Conservation (phyloP, 1,140 invertebrate species). For the Pseudomyrmex concolor region DNA sequence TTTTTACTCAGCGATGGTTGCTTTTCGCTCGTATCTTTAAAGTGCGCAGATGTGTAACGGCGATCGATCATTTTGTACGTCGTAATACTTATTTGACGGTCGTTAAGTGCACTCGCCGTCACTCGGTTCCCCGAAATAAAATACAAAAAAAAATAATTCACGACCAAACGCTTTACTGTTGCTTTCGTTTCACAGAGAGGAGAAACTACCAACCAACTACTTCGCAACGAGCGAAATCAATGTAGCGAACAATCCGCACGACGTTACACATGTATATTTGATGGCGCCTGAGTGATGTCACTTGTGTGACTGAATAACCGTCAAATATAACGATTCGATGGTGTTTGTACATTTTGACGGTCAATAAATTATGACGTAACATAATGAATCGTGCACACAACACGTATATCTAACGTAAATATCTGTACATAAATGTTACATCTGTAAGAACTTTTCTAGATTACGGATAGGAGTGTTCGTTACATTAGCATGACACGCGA, state of each 20-base stretch:
- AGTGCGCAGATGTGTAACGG: constrained; percentile 71
- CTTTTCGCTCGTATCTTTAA: constrained; percentile 71
- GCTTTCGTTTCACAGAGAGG: background rate
- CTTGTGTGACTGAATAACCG: background rate
- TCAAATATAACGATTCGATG: constrained; percentile 37
- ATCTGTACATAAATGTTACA: background rate
- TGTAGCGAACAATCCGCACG: background rate
- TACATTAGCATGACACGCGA: no score
- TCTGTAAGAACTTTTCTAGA: background rate
- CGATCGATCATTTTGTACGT: constrained; percentile 73
- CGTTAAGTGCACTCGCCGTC: constrained; percentile 57
- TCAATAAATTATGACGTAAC: constrained; percentile 30
- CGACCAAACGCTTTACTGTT: background rate
- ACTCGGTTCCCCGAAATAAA: constrained; percentile 41
- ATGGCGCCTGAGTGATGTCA: constrained; percentile 2
- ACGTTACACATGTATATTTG: background rate
- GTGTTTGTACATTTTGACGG: background rate
- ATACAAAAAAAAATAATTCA: background rate
- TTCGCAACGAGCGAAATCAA: constrained; percentile 3
- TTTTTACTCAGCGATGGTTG: constrained; percentile 79
- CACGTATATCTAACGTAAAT: background rate
- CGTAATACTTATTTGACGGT: constrained; percentile 66
- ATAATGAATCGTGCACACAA: constrained; percentile 1
- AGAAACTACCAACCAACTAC: background rate
- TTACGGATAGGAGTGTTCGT: no score